These are phyloP conservation scores for Ambastaia sidthimunki DNA, from an alignment of 2,797 vertebrate genomes.

Conservation along the genomic window DNA sequence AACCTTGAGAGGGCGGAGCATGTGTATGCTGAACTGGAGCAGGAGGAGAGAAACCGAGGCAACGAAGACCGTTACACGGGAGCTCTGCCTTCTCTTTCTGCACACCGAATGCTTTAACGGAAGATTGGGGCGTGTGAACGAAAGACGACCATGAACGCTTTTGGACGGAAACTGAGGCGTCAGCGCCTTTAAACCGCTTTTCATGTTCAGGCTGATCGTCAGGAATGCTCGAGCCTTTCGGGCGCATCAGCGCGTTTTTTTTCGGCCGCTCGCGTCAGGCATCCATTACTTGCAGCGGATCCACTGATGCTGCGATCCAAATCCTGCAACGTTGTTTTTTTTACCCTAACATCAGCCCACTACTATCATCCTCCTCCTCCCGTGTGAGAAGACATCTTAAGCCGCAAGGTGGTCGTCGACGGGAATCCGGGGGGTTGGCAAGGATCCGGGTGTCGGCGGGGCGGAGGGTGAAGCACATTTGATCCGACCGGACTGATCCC, in stretches of 20 bases:
- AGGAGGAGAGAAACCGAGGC: conserved; percentile 59
- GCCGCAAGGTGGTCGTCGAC: conserved; percentile 27
- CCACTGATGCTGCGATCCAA: conserved; percentile 40
- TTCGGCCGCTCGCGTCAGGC: conserved; percentile 38
- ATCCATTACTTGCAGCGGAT: conserved; percentile 41
- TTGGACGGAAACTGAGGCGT: conserved; percentile 14
- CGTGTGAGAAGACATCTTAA: conserved; percentile 13
- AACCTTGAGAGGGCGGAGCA: conserved; percentile 75
- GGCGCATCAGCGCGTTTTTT: conserved; percentile 37
- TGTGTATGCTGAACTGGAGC: conserved; percentile 66
- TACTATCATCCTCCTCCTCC: conserved; percentile 19
- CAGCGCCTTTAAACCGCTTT: conserved; percentile 33
- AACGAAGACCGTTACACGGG: conserved; percentile 36
- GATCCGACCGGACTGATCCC: neutral
- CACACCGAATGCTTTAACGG: conserved; percentile 30
- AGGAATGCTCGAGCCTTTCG: conserved; percentile 12
- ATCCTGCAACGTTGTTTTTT: conserved; percentile 33
- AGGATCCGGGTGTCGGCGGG: conserved; percentile 50
- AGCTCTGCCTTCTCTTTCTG: conserved; percentile 18
- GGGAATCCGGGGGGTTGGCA: conserved; percentile 43
- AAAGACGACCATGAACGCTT: conserved; percentile 31
- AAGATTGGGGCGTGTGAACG: conserved; percentile 46
- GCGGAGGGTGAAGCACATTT: conserved; percentile 40
- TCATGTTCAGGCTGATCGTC: conserved; percentile 15
- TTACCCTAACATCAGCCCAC: conserved; percentile 33